Evolutionary conservation across 2,888 invertebrate genomes (phyloP), one percentile per base, ranked within the genome.

Genomic region (Cryptocephalus moraei): DNA sequence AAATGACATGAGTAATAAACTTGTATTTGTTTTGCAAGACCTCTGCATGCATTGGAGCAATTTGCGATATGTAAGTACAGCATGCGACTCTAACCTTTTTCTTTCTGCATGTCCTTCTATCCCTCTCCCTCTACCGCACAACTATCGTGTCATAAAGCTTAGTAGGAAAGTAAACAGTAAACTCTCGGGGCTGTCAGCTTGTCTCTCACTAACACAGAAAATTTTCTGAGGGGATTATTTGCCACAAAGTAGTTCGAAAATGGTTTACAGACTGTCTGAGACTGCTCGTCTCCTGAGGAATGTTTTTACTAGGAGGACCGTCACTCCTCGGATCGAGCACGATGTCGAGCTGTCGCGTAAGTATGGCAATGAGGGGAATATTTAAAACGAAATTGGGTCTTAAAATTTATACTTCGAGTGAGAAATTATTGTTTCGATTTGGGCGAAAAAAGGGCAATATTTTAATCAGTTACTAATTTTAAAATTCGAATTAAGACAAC

Each of bases 241-340:
- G 13, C 31, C 13, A 14, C 22, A 22, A 14, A 14, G 13, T 39
- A 40, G 22, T 12, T 12, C 40, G 40, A 40, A 31, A 40, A 40
- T 31, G 40, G 11, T 40, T 77, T 79, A 71, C 84, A 93, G 92
- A 84, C 85, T 93, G 75, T 91, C 92, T 76, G 95, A 96, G 84
- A 94, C 93, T 68, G 93, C 94, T 72, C 84, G 94, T 65, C 82
- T 96, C 71, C 84, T 96, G 76, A 87, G 89, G 77, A 91, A 90
- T 76, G 91, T 92, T 62, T 87, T 90, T 77, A 91, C 86, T 78
- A 91, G 92, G 72, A 93, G 94, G 80, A 77, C 79, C 68, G 6
- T 6, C 22, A 40, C 53, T 22, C 78, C 87, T 64, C 80, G 88
- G 73, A 83, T 82, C 73, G 81, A 82, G 75, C 79, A 83, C 75